Evolutionary conservation across 2,888 invertebrate genomes (phyloP).

Genomic region (Cataglyphis cursor): DNA sequence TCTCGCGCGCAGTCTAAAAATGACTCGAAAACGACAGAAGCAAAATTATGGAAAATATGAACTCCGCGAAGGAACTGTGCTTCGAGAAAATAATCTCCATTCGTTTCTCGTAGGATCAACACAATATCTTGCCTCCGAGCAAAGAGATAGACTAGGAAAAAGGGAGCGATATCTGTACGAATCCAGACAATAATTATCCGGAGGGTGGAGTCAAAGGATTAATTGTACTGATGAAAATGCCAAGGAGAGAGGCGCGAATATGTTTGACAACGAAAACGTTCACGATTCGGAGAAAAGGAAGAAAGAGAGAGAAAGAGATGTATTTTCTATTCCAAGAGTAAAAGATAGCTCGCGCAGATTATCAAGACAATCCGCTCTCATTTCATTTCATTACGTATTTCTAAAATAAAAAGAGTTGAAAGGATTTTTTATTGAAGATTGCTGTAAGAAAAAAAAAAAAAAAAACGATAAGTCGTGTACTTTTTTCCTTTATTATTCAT

Average conservation of each 20-base stretch:
- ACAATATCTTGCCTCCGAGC: constrained; percentile 43
- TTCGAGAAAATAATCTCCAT: constrained; percentile 79
- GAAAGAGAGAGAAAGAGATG: neutral
- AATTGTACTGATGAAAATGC: constrained; percentile 67
- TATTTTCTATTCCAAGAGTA: constrained; percentile 12
- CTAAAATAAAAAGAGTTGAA: neutral
- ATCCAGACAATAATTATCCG: constrained; percentile 72
- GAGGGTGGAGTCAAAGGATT: constrained; percentile 63
- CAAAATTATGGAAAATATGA: constrained; percentile 78
- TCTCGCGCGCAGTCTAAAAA: neutral
- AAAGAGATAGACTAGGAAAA: constrained; percentile 55
- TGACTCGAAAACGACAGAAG: constrained; percentile 50
- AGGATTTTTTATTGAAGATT: neutral
- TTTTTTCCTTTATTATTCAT: neutral
- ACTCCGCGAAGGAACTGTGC: constrained; percentile 66
- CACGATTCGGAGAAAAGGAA: constrained; percentile 13
- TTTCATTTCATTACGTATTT: neutral
- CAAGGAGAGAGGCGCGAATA: constrained; percentile 59
- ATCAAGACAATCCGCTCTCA: constrained; percentile 9
- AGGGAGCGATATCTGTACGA: constrained; percentile 65
- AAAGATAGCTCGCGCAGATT: constrained; percentile 24
- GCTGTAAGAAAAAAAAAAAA: neutral
- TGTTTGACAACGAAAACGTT: constrained; percentile 6
- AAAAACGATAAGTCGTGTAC: neutral
- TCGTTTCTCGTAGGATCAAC: constrained; percentile 59